Evolutionary conservation across 1,140 invertebrate genomes (phyloP).

Genomic region (Drosophila pseudoobscura): DNA sequence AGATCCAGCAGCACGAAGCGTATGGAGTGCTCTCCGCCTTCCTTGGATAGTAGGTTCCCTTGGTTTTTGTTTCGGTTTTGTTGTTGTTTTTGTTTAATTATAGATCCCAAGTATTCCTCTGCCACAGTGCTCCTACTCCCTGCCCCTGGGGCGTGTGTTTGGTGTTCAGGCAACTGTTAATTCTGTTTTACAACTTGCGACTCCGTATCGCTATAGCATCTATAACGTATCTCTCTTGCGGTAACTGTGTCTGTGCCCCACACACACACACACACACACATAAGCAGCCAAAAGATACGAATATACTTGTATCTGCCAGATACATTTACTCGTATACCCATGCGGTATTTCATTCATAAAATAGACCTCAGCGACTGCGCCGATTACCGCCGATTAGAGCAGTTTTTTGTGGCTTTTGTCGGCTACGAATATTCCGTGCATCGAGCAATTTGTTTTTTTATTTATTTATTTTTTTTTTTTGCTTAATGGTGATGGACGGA

Average conservation of each 20-base stretch:
- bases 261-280: slow-evolving; percentile 18
- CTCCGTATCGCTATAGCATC: slow-evolving; percentile 60
- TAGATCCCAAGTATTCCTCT: slow-evolving; percentile 43
- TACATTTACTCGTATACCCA: slow-evolving; percentile 25
- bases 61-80: slow-evolving; percentile 36
- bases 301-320: too few species aligned
- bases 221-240: slow-evolving; percentile 53
- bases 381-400: slow-evolving; percentile 43
- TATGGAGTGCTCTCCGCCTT: not conserved
- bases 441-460: slow-evolving; percentile 39
- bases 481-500: too few species aligned
- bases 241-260: slow-evolving; percentile 58
- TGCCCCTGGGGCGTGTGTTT: slow-evolving; percentile 54
- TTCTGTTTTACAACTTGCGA: slow-evolving; percentile 72
- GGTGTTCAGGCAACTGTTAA: slow-evolving; percentile 79
- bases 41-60: slow-evolving; percentile 37
- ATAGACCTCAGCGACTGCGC: slow-evolving; percentile 24
- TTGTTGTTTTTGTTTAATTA: slow-evolving; percentile 60
- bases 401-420: slow-evolving; percentile 10
- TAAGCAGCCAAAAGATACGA: too few species aligned
- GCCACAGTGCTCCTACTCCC: slow-evolving; percentile 2
- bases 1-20: not conserved
- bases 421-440: slow-evolving; percentile 21
- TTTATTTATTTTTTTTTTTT: too few species aligned
- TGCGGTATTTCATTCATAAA: slow-evolving; percentile 58